Evolutionary conservation across 1,140 invertebrate genomes (phyloP).

Genomic region (Hormaphis cornu): DNA sequence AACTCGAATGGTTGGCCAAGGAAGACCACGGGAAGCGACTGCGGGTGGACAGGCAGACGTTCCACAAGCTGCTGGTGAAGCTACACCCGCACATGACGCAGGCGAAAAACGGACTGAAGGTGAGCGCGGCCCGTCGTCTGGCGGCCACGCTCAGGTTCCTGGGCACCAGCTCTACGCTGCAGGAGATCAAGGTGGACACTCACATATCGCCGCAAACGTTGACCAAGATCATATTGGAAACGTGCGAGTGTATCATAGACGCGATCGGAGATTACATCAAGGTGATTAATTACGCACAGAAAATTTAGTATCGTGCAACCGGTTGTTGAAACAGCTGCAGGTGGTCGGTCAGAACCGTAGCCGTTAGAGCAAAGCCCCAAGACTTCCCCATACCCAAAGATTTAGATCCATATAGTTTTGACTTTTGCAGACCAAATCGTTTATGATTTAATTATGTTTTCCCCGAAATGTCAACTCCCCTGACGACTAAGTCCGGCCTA

Average conservation of each 20-base stretch:
- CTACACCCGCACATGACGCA: not conserved
- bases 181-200: constrained; percentile 40
- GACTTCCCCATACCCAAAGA: too few relatives aligned
- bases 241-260: constrained; percentile 38
- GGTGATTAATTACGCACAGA: not conserved
- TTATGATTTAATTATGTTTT: too few relatives aligned
- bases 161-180: constrained; percentile 40
- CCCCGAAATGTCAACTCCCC: too few relatives aligned
- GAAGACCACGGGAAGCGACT: constrained; percentile 9
- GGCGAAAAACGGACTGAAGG: constrained; percentile 36
- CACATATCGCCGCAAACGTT: constrained; percentile 38
- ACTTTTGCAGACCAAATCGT: too few relatives aligned
- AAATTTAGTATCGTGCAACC: too few relatives aligned
- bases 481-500: too few relatives aligned
- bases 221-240: constrained; percentile 37
- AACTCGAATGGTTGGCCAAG: constrained; percentile 16
- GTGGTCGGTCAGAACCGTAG: too few relatives aligned
- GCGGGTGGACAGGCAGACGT: constrained; percentile 17
- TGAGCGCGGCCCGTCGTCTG: constrained; percentile 41
- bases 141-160: constrained; percentile 41
- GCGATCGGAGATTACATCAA: constrained; percentile 33
- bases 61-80: constrained; percentile 13
- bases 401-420: too few relatives aligned
- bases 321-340: too few relatives aligned
- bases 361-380: too few relatives aligned